Conservation (phyloP, 2,797 vertebrate genomes). For the Cryptoblepharus egeriae region DNA sequence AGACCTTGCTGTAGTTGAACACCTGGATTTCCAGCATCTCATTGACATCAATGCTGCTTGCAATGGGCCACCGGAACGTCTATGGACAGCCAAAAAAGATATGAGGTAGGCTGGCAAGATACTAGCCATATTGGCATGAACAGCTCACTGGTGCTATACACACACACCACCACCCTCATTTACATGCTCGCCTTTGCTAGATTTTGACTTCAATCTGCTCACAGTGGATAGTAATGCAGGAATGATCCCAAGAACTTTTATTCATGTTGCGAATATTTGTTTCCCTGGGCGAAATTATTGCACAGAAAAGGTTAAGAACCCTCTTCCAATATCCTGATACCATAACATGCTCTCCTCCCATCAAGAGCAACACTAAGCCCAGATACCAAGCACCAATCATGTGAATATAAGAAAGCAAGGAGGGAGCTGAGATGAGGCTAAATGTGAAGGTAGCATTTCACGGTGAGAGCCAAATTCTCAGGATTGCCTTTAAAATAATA, state of each 20-base stretch:
- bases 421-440: not conserved
- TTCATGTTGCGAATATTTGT: not conserved
- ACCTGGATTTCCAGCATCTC: slow-evolving; percentile 94
- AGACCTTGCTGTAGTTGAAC: slow-evolving; percentile 97
- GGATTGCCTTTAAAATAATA: not conserved
- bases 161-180: too few relatives aligned
- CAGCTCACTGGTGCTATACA: not conserved
- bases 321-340: too few relatives aligned
- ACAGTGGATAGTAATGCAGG: not conserved
- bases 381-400: not conserved
- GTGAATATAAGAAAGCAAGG: not conserved
- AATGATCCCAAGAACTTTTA: not conserved
- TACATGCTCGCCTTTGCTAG: not conserved
- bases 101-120: not conserved
- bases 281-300: not conserved
- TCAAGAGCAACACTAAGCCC: not conserved
- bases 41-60: slow-evolving; percentile 86
- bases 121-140: too few relatives aligned
- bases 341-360: rapidly evolving
- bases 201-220: too few relatives aligned
- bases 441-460: not conserved
- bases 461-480: not conserved
- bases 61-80: slow-evolving; percentile 92
- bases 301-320: not conserved
- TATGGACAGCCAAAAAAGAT: slow-evolving; percentile 50